Evolutionary conservation across 2,797 vertebrate species (phyloP), one percentile per base, ranked within the genome.

Genomic region (Rhabdomys pumilio): DNA sequence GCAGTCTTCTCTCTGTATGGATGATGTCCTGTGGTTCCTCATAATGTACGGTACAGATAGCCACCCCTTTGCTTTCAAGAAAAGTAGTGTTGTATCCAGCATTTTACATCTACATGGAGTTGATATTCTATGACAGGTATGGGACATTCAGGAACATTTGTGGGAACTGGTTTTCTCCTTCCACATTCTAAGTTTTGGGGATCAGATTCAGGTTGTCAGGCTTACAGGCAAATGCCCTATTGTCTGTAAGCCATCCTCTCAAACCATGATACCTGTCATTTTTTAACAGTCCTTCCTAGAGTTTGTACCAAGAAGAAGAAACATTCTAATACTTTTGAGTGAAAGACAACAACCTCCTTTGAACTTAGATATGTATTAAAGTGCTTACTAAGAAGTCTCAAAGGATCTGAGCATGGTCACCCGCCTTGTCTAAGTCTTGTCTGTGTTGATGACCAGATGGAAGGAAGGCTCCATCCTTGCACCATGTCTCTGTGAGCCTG

Each of bases 251-350:
- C 50, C 1, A 4, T 41, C 67, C 50, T 73, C 22, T n/a, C 14
- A 87, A 14, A 7, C 50, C 67, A 57, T 73, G 24, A 41, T 29
- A 29, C 55, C 17, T 55, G 55, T 72, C 47, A 31, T 90, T 81
- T 73, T 67, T 20, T 7, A 87, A 47, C 38, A 82, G 72, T 55
- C 53, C 53, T 84, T 90, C 90, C 65, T 88, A 79, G 50, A 94
- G 34, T 81, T 90, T 83, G 2, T 11, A 9, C 50, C 41, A 87
- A n/a, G 2, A 90, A 95, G 38, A 92, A 63, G 31, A 83, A 75
- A 22, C 34, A 85, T 41, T 38, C 76, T 34, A 63, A 72, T 41
- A 44, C 9, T 82, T 91, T 22, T 44, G 41, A 89, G 67, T 80
- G 86, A 59, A 93, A 79, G 22, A 50, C 87, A 26, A 80, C 22